Conservation (phyloP, 37 sponge, comb jelly and placozoan genomes). For the Spongilla lacustris region DNA sequence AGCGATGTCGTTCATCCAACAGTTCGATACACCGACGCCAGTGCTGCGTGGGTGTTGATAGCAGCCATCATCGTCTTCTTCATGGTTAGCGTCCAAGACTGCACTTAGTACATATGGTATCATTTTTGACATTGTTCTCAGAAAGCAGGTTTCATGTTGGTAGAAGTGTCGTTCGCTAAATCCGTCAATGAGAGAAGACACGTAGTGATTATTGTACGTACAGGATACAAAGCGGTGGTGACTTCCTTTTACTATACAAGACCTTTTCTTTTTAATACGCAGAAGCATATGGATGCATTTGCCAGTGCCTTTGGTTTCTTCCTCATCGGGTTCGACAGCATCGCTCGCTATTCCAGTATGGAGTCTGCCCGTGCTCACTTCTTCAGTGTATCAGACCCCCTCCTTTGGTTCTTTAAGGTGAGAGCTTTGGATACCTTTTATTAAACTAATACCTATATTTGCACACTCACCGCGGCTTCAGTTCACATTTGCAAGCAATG, state of each 20-base stretch:
- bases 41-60: constrained; percentile 83
- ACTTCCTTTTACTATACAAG: too few species aligned
- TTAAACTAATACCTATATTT: too few species aligned
- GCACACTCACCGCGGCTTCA: too few species aligned
- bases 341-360: constrained; percentile 46
- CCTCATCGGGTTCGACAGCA: constrained; percentile 77
- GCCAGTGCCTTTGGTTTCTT: constrained; percentile 95
- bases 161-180: constrained; percentile 80
- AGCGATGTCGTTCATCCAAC: constrained; percentile 8
- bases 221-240: too few species aligned
- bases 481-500: constrained; percentile 95
- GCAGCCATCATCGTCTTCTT: constrained; percentile 91
- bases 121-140: neutral
- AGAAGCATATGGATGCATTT: constrained; percentile 91
- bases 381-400: constrained; percentile 61
- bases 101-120: constrained; percentile 10
- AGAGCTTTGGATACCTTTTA: too few species aligned
- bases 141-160: constrained; percentile 94
- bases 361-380: constrained; percentile 7
- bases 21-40: constrained; percentile 70
- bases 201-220: constrained; percentile 73
- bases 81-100: constrained; percentile 66
- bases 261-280: too few species aligned
- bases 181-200: constrained; percentile 68
- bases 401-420: constrained; percentile 86